A percentile compares a stretch with the other conserved stretches of the same genome.
phyloP scores from a whole-genome alignment of 2,113 vertebrate species.

The Archilochus colubris region DNA sequence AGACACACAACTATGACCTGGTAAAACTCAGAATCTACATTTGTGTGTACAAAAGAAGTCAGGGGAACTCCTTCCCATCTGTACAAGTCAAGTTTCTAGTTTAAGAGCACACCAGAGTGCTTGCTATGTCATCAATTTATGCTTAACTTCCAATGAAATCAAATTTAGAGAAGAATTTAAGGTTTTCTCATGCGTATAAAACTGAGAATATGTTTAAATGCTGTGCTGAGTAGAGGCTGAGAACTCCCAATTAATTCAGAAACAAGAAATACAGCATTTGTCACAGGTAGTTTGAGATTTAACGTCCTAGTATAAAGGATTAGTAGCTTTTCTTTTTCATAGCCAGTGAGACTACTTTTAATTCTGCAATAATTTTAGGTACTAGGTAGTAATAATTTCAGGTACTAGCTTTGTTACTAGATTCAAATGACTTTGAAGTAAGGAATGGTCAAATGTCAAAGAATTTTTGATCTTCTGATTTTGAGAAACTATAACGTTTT shows the following conservation, averaged over 20 bases:
- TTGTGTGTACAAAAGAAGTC: neutral
- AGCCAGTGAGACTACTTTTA: neutral
- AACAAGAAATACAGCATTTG: neutral
- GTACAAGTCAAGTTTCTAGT: neutral
- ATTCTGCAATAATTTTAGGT: neutral
- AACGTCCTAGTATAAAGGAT: neutral
- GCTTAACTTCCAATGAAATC: neutral
- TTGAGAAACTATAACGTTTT: neutral
- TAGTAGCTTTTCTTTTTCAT: neutral
- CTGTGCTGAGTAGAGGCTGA: neutral
- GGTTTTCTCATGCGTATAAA: neutral
- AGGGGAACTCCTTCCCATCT: neutral
- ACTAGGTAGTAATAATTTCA: neutral
- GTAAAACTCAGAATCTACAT: neutral
- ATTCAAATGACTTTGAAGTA: neutral
- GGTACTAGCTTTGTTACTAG: neutral
- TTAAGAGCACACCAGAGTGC: neutral
- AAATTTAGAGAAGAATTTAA: slow-evolving; percentile 11
- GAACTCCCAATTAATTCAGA: neutral
- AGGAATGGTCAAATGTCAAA: neutral
- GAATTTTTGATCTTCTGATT: neutral
- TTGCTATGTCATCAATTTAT: neutral
- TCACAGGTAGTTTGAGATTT: neutral
- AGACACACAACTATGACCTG: neutral
- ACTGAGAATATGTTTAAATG: neutral